A percentile compares a stretch with the other conserved stretches of the same genome.
Evolutionary conservation across 2,797 vertebrate species (phyloP).

Genomic region (Oryzias dopingdopingensis): DNA sequence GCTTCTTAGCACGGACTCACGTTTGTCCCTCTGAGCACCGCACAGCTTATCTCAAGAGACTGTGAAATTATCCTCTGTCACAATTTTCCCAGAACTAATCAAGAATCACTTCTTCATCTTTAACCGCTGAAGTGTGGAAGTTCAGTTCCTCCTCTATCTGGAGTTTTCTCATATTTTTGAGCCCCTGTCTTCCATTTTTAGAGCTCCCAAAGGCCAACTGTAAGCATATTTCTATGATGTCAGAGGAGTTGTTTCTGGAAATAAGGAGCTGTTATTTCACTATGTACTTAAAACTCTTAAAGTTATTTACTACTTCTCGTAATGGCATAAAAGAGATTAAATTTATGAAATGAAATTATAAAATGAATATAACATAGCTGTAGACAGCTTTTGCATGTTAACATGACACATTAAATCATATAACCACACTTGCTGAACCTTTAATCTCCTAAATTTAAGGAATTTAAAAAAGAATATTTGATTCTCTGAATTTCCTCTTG

Average conservation of each 20-base stretch:
- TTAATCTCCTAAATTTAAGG: no score
- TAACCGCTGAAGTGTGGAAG: slow-evolving; percentile 21
- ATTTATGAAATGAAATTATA: background rate
- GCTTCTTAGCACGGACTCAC: slow-evolving; percentile 1
- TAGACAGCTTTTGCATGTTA: background rate
- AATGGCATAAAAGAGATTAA: slow-evolving; percentile 2
- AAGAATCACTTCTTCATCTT: slow-evolving; percentile 24
- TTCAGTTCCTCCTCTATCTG: background rate
- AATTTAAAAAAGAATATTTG: no score
- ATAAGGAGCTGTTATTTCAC: slow-evolving; percentile 17
- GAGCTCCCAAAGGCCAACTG: slow-evolving; percentile 26
- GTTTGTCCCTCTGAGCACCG: slow-evolving; percentile 18
- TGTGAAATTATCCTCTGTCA: slow-evolving; percentile 41
- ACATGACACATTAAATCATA: no score
- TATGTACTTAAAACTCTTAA: background rate
- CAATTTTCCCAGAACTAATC: slow-evolving; percentile 39
- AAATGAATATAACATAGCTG: background rate
- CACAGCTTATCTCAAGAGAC: slow-evolving; percentile 44
- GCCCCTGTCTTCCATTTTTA: slow-evolving; percentile 19
- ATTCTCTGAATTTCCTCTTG: no score
- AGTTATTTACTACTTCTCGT: slow-evolving; percentile 3
- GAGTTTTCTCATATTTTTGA: slow-evolving; percentile 16
- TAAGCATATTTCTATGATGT: slow-evolving; percentile 56
- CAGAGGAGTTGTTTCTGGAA: slow-evolving; percentile 38
- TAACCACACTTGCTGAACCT: no score